These are phyloP conservation scores for Strigamia maritima DNA, from an alignment of 2,888 invertebrate species.

Conservation along the genomic window DNA sequence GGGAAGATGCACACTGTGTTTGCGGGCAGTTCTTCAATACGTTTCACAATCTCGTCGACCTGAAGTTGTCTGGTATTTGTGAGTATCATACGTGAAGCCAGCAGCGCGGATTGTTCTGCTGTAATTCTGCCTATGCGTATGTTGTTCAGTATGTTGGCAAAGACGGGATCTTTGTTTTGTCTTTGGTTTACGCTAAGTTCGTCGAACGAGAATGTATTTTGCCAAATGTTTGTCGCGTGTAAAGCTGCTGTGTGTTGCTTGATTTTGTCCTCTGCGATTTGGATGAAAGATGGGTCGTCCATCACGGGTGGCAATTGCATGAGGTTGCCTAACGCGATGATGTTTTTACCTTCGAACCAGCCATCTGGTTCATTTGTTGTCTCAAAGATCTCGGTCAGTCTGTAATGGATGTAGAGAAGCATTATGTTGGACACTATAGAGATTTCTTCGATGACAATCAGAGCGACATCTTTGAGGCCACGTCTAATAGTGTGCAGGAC, in stretches of 20 bases:
- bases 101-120: background rate
- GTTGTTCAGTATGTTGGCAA: background rate
- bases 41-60: no score
- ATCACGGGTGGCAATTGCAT: background rate
- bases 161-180: background rate
- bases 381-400: background rate
- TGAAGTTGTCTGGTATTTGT: no score
- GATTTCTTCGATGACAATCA: background rate
- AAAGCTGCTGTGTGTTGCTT: background rate
- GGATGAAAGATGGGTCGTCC: background rate
- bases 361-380: background rate
- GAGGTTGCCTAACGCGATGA: background rate
- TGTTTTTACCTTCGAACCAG: background rate
- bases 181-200: background rate
- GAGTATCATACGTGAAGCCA: background rate
- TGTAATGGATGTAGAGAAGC: background rate
- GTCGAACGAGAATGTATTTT: background rate
- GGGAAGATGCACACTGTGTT: no score
- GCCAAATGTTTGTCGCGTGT: background rate
- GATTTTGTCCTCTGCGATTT: background rate
- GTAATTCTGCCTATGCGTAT: background rate
- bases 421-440: background rate
- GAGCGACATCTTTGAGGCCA: background rate
- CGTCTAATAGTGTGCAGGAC: background rate
- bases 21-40: no score